phyloP scores from a whole-genome alignment of 1,140 invertebrate genomes.

The Teleopsis dalmanni region DNA sequence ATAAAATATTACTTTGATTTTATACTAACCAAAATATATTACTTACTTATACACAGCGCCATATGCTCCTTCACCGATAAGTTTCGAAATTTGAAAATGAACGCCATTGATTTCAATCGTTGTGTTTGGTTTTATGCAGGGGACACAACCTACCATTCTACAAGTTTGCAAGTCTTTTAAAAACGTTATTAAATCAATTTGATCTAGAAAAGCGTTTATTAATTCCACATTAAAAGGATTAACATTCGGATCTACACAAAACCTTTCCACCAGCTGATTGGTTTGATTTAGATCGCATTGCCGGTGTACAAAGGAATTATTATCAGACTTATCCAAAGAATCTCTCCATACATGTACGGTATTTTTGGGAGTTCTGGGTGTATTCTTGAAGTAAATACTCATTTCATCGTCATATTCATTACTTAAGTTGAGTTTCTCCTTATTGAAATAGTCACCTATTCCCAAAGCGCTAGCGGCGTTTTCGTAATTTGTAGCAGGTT shows the following conservation, averaged over 20 bases:
- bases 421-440: too few relatives aligned
- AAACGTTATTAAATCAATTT: slow-evolving; percentile 46
- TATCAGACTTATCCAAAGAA: slow-evolving; percentile 1
- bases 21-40: background rate
- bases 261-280: slow-evolving; percentile 9
- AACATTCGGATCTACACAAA: slow-evolving; percentile 25
- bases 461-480: too few relatives aligned
- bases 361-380: slow-evolving; percentile 28
- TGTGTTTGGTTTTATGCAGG: slow-evolving; percentile 36
- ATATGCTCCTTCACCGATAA: slow-evolving; percentile 67
- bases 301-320: slow-evolving; percentile 11
- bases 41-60: slow-evolving; percentile 60
- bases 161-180: slow-evolving; percentile 29
- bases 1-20: too few relatives aligned
- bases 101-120: slow-evolving; percentile 48
- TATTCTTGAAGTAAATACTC: slow-evolving; percentile 33
- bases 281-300: slow-evolving; percentile 15
- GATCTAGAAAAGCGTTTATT: slow-evolving; percentile 47
- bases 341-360: slow-evolving; percentile 24
- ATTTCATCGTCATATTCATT: slow-evolving; percentile 17
- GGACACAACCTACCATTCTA: slow-evolving; percentile 25
- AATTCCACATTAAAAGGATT: slow-evolving; percentile 53
- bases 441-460: too few relatives aligned
- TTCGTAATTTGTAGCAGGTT: background rate
- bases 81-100: slow-evolving; percentile 59